Evolutionary conservation across 1,140 invertebrate species (phyloP).

Genomic region (Ctenoplectra terminalis): DNA sequence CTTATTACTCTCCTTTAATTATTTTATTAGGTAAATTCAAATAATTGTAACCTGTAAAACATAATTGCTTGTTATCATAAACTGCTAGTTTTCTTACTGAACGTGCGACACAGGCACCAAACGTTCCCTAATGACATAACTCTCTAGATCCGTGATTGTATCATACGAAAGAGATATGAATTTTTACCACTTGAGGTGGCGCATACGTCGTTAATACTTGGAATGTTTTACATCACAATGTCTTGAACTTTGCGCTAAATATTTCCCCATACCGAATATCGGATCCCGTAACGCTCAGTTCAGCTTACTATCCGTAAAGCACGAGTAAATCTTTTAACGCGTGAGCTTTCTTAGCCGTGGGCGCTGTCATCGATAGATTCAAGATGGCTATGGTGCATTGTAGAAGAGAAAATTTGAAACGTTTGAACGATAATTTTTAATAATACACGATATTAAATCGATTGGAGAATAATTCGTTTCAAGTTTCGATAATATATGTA

Average conservation of each 20-base stretch:
- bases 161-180: background rate
- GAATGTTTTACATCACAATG: background rate
- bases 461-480: background rate
- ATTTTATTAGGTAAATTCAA: constrained; percentile 1
- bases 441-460: background rate
- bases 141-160: background rate
- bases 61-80: background rate
- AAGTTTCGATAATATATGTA: background rate
- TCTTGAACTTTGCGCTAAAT: background rate
- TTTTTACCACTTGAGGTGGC: background rate
- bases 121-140: background rate
- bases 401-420: constrained; percentile 38
- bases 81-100: background rate
- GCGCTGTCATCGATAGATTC: constrained; percentile 49
- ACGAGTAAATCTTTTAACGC: constrained; percentile 6
- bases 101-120: background rate
- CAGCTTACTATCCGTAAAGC: background rate
- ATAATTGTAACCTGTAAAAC: constrained; percentile 15
- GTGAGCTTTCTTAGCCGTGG: constrained; percentile 23
- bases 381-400: constrained; percentile 57
- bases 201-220: background rate
- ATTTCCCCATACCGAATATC: background rate
- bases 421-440: constrained; percentile 37
- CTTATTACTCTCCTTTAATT: background rate
- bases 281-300: background rate